Evolutionary conservation across 2,888 invertebrate species (phyloP), one percentile per base, ranked within the genome.

Genomic region (Dasypolia templi): DNA sequence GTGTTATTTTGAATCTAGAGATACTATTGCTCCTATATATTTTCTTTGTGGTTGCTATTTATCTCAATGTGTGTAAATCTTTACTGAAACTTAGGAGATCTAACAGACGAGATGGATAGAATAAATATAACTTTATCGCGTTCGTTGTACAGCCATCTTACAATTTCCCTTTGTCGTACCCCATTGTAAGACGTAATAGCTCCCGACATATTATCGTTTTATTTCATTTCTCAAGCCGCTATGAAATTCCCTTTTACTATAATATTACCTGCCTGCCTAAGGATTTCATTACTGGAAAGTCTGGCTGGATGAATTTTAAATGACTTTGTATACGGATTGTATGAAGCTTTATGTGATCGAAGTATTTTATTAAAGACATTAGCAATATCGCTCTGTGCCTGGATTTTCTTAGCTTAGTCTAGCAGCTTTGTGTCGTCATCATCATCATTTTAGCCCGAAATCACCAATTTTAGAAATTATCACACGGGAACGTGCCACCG

Each of bases 141-240:
- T 89, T 90, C 90, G 79, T 88, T 90, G 87, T 89, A 88, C 90
- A 94, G 91, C 91, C 91, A 88, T 93, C 92, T 92, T 89, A 91
- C 90, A 92, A 90, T 91, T 91, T 93, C 91, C 91, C 92, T 95
- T 95, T 95, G 94, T 94, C 91, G 89, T 89, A 82, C 91, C 91
- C 94, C 85, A 94, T 95, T 95, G 94, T 95, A 83, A 91, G 89
- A 90, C 87, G 92, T 93, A 91, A 93, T 92, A 90, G 92, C 92
- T 91, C 88, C 89, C 88, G 90, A 93, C 93, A 92, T 95, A 94
- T 93, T 94, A 93, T 91, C 93, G 90, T 95, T 93, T 95, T 93
- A 94, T 95, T 94, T 94, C 93, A 90, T 94, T 93, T 93, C 92
- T 90, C 87, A 86, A 88, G 88, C 87, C 87, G 92, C 92, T 93